These are phyloP conservation scores for Phrynocephalus guinanensis DNA, from an alignment of 2,797 vertebrate genomes.

Conservation along the genomic window DNA sequence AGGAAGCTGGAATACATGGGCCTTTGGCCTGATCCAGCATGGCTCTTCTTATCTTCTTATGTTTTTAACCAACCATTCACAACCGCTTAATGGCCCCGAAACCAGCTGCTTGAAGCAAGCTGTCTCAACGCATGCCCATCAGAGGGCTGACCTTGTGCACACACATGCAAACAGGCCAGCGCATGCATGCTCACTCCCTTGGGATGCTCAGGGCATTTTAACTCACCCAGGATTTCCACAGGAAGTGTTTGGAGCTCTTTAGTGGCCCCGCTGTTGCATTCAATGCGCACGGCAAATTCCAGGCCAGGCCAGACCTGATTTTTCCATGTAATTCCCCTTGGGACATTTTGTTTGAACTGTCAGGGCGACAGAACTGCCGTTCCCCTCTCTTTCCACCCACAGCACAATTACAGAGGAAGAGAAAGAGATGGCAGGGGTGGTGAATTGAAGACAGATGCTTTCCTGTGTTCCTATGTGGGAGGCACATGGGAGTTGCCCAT, in stretches of 20 bases:
- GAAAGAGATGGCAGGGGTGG: fast-evolving
- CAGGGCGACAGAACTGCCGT: neutral
- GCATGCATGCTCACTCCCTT: no score
- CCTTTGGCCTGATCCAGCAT: no score
- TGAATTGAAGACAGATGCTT: neutral
- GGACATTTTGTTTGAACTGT: slow-evolving; percentile 8
- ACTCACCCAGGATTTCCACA: neutral
- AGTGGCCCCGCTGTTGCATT: neutral
- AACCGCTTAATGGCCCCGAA: no score
- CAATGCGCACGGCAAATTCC: neutral
- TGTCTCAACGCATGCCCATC: no score
- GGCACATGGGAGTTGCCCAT: slow-evolving; percentile 25
- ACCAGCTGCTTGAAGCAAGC: no score
- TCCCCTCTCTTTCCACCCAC: neutral
- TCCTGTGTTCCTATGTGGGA: neutral
- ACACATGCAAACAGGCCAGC: no score
- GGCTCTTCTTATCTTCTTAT: no score
- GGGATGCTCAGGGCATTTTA: neutral
- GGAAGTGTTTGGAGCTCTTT: neutral
- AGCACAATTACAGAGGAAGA: neutral
- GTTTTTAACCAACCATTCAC: no score
- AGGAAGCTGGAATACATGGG: no score
- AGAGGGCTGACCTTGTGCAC: no score
- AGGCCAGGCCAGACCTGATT: neutral
- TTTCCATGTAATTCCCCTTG: neutral